phyloP scores from a whole-genome alignment of 2,113 vertebrate genomes.

The Vidua macroura region DNA sequence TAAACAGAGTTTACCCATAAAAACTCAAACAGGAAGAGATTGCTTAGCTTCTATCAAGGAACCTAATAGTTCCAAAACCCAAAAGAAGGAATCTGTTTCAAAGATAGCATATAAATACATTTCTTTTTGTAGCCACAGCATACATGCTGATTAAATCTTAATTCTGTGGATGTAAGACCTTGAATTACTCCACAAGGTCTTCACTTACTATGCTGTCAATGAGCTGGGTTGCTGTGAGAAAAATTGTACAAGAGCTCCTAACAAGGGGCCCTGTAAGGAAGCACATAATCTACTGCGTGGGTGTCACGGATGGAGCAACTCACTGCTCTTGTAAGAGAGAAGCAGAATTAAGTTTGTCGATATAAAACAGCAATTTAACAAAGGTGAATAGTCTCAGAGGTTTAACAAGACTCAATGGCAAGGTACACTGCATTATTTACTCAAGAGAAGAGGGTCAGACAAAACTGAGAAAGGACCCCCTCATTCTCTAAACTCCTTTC shows the following conservation, averaged over 20 bases:
- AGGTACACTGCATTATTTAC: background rate
- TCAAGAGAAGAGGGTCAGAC: background rate
- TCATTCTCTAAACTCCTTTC: background rate
- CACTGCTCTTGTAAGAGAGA: background rate
- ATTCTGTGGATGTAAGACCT: background rate
- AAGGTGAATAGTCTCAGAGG: background rate
- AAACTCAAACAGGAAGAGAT: background rate
- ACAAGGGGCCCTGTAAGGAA: background rate
- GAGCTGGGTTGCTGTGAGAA: background rate
- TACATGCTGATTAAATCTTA: background rate
- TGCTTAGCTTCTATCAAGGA: background rate
- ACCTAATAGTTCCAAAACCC: background rate
- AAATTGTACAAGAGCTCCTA: background rate
- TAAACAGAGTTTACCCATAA: background rate
- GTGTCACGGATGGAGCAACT: accelerated
- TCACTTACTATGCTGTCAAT: background rate
- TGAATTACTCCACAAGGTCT: background rate
- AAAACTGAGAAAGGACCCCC: background rate
- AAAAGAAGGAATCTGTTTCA: background rate
- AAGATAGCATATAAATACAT: background rate
- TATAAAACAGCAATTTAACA: background rate
- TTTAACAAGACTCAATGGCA: background rate
- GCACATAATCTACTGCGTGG: accelerated
- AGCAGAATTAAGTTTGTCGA: background rate
- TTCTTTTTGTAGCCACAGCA: background rate